These are phyloP conservation scores for Pentalonia nigronervosa DNA, from an alignment of 1,140 invertebrate species.

Conservation along the genomic window DNA sequence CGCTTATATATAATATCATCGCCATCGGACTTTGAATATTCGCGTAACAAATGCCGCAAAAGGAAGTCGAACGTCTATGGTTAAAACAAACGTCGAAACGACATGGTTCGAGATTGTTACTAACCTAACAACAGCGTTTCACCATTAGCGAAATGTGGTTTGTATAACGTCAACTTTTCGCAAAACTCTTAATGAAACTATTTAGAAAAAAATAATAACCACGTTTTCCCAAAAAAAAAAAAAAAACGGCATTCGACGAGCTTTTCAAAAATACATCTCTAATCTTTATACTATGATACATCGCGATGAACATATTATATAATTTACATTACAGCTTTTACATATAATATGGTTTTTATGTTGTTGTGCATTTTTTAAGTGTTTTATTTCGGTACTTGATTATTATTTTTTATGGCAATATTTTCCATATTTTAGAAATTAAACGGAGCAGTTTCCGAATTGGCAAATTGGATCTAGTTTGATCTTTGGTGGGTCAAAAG, in stretches of 20 bases:
- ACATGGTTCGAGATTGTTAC: constrained; percentile 9
- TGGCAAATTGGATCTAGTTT: background rate
- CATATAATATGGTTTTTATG: background rate
- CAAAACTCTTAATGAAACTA: background rate
- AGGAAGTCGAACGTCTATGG: background rate
- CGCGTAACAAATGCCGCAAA: background rate
- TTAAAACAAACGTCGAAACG: constrained; percentile 27
- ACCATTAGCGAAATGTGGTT: constrained; percentile 3
- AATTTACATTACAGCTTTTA: background rate
- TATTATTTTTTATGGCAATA: background rate
- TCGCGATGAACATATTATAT: background rate
- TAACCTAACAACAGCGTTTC: constrained; percentile 1
- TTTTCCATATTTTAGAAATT: background rate
- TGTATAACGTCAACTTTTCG: background rate
- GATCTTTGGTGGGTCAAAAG: background rate
- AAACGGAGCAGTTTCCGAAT: background rate
- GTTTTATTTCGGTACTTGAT: background rate
- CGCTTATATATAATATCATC: background rate
- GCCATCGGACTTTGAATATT: background rate
- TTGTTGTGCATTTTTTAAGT: background rate
- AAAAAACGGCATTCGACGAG: background rate
- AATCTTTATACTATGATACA: background rate
- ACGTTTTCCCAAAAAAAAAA: background rate
- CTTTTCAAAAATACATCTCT: background rate
- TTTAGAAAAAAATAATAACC: background rate